Evolutionary conservation across 1,140 invertebrate species (phyloP).

Genomic region (Papilio polytes): DNA sequence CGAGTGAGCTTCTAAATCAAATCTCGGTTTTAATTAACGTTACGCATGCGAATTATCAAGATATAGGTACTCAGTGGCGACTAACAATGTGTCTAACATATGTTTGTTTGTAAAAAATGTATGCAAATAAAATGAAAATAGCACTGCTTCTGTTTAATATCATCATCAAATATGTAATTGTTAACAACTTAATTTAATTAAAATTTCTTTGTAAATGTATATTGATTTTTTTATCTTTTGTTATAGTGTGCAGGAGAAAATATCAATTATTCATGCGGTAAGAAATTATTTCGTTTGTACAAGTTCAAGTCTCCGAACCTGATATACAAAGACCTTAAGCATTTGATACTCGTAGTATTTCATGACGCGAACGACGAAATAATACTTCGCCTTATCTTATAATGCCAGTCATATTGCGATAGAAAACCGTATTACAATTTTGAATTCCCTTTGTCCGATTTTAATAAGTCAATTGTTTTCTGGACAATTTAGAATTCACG

Average conservation of each 20-base stretch:
- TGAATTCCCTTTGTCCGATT: neutral
- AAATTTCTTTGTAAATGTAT: neutral
- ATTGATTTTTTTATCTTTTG: conserved; percentile 13
- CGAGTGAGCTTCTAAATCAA: conserved; percentile 27
- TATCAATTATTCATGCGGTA: conserved; percentile 53
- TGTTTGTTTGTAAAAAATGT: neutral
- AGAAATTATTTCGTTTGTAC: conserved; percentile 16
- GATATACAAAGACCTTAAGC: neutral
- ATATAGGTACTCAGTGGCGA: neutral
- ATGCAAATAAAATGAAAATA: conserved; percentile 27
- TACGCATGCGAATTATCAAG: conserved; percentile 10
- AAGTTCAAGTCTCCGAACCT: neutral
- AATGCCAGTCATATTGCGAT: neutral
- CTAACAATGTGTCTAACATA: conserved; percentile 22
- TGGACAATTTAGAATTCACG: neutral
- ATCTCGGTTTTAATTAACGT: conserved; percentile 24
- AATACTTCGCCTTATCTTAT: neutral
- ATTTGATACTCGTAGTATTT: neutral
- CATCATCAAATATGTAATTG: conserved; percentile 15
- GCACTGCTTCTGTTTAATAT: conserved; percentile 1
- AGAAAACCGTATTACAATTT: neutral
- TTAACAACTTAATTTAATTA: conserved; percentile 20
- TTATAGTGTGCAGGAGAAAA: conserved; percentile 50
- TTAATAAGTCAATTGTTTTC: neutral
- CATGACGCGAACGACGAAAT: neutral